Base-by-base conservation (phyloP, 2,888 invertebrate genomes). In the Corbicula japonica region DNA sequence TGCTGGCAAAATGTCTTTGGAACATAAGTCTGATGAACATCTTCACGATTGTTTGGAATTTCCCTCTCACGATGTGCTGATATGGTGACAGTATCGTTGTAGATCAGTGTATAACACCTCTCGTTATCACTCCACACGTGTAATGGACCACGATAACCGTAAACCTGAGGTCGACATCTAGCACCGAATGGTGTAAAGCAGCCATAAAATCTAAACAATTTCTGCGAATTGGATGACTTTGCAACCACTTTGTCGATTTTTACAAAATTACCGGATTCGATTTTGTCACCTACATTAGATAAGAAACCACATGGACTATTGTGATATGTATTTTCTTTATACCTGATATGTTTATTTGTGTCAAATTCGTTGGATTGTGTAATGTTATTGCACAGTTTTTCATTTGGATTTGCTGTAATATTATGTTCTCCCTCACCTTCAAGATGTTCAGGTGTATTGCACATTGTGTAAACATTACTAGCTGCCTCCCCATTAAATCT, bases 171-270 rank as follows among this genome's bases (percentile, higher is more conserved):
- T 26, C 76, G 68, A 62, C 87, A 87, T 60, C 77, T 80, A 68
- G 80, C 80, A 68, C 87, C 87, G 62, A 71, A 87, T 6, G 85
- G 87, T 10, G 86, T 87, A 75, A 87, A 87, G 69, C 86, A 87
- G n/a, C 86, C 85, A 52, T 84, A 87, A 72, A 85, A 87, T 54
- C 48, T 78, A 46, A 63, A 78, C 1, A 23, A 30, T 21, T 58
- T 58, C 23, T 52, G 6, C 2, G n/a, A 15, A n/a, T 50, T 12
- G 26, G 21, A 26, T 50, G 15, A n/a, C 10, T 50, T 50, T 26
- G 10, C 1, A 50, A 10, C 26, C 26, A 26, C 50, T 8, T 4
- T 50, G 2, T 26, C 10, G 8, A 26, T 50, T 21, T 12, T 50
- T n/a, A n/a, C n/a, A n/a, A n/a, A n/a, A n/a, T n/a, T n/a, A n/a